Percentiles rank a stretch among this genome's conserved stretches.
phyloP scores from a whole-genome alignment of 2,888 invertebrate species.

The Apoda limacodes region DNA sequence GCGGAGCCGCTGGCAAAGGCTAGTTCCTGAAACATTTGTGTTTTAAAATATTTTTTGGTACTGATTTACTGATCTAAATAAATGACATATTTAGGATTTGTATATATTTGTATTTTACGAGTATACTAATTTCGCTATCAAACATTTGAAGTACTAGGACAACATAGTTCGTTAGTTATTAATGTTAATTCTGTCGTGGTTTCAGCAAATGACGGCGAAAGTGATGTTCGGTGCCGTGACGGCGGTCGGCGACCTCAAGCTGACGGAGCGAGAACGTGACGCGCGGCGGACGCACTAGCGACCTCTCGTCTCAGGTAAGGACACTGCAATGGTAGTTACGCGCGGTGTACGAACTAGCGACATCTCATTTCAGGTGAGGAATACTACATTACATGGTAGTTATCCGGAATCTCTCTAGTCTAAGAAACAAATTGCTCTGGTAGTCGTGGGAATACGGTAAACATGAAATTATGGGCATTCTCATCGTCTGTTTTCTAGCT shows the following conservation, averaged over 20 bases:
- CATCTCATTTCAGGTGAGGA: not conserved
- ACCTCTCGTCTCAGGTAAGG: conserved; percentile 36
- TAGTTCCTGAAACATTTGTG: too few relatives aligned
- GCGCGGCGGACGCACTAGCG: conserved; percentile 68
- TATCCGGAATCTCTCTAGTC: conserved; percentile 12
- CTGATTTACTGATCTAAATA: too few relatives aligned
- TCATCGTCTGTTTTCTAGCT: too few relatives aligned
- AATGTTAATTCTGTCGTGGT: too few relatives aligned
- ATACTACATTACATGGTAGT: conserved; percentile 4
- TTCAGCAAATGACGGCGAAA: conserved; percentile 77
- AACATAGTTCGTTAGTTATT: not conserved
- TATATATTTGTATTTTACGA: too few relatives aligned
- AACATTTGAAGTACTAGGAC: too few relatives aligned
- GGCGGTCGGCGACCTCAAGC: conserved; percentile 79
- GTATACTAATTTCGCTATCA: too few relatives aligned
- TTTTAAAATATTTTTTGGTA: too few relatives aligned
- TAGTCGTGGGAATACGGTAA: not conserved
- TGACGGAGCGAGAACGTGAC: conserved; percentile 76
- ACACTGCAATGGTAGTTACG: conserved; percentile 12
- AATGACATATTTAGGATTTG: too few relatives aligned
- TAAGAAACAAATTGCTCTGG: conserved; percentile 12
- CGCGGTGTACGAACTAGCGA: conserved; percentile 25
- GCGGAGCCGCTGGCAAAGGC: too few relatives aligned
- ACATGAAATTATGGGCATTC: too few relatives aligned
- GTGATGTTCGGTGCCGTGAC: conserved; percentile 80